Conservation (phyloP, 1,140 invertebrate genomes). For the Philaenus spumarius region DNA sequence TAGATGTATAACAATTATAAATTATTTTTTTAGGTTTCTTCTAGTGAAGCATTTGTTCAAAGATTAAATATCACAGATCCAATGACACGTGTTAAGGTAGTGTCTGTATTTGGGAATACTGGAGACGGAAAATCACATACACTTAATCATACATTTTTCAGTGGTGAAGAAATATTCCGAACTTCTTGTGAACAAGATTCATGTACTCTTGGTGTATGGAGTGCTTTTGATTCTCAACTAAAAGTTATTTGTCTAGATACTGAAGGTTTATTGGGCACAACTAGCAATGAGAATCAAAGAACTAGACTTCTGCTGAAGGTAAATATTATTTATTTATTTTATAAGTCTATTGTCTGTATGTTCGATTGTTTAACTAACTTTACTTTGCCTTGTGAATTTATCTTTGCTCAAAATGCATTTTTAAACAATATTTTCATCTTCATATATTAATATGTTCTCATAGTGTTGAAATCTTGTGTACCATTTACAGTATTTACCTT, state of each 20-base stretch:
- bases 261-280: slow-evolving; percentile 64
- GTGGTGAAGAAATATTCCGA: slow-evolving; percentile 63
- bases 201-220: slow-evolving; percentile 77
- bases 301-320: slow-evolving; percentile 70
- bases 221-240: slow-evolving; percentile 57
- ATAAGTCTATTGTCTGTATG: too few relatives aligned
- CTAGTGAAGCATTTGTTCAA: slow-evolving; percentile 44
- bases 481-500: too few relatives aligned
- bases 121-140: slow-evolving; percentile 82
- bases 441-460: too few relatives aligned
- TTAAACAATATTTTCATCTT: too few relatives aligned
- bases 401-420: too few relatives aligned
- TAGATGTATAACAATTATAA: not conserved
- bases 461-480: too few relatives aligned
- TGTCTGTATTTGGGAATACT: slow-evolving; percentile 83
- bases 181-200: slow-evolving; percentile 64
- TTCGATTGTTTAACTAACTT: too few relatives aligned
- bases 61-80: slow-evolving; percentile 42
- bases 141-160: slow-evolving; percentile 74
- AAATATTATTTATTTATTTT: too few relatives aligned
- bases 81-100: slow-evolving; percentile 62
- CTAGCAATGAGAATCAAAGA: slow-evolving; percentile 59
- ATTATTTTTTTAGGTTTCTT: slow-evolving; percentile 40
- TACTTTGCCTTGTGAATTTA: too few relatives aligned
- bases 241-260: slow-evolving; percentile 73